A percentile compares a stretch with the other conserved stretches of the same genome.
Conservation (phyloP, 1,140 invertebrate species). For the Bombus ignitus region DNA sequence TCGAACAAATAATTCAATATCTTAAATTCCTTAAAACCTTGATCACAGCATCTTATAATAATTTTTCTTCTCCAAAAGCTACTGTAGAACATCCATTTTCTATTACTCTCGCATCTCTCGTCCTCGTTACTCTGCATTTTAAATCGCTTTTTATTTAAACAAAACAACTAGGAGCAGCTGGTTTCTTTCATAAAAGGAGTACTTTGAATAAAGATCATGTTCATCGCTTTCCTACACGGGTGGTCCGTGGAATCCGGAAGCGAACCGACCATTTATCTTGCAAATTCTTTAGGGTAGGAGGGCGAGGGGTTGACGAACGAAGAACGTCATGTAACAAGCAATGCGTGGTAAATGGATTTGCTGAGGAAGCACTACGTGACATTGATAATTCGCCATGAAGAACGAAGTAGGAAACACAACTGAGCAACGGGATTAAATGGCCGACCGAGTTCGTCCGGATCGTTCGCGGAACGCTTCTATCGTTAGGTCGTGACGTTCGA, state of each 20-base stretch:
- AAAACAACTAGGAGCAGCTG: neutral
- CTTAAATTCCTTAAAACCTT: neutral
- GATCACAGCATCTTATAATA: neutral
- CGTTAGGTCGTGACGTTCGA: slow-evolving; percentile 28
- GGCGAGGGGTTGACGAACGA: neutral
- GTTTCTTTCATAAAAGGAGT: too few relatives aligned
- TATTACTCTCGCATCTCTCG: neutral
- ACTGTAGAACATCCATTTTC: neutral
- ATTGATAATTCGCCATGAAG: slow-evolving; percentile 60
- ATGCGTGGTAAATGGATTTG: slow-evolving; percentile 48
- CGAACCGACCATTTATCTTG: neutral
- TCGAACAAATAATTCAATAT: neutral
- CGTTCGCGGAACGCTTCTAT: slow-evolving; percentile 10
- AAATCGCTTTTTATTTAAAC: neutral
- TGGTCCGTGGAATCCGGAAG: neutral
- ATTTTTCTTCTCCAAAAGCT: neutral
- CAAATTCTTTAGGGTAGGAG: neutral
- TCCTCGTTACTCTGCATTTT: neutral
- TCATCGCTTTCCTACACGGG: neutral
- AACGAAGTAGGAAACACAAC: slow-evolving; percentile 47
- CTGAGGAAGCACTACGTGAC: slow-evolving; percentile 39
- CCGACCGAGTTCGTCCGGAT: slow-evolving; percentile 35
- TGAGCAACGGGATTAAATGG: slow-evolving; percentile 52
- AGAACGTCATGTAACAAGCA: slow-evolving; percentile 33
- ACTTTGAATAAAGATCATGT: neutral